Evolutionary conservation across 2,113 vertebrate species (phyloP), one percentile per base, ranked within the genome.

Genomic region (Pelobates fuscus): DNA sequence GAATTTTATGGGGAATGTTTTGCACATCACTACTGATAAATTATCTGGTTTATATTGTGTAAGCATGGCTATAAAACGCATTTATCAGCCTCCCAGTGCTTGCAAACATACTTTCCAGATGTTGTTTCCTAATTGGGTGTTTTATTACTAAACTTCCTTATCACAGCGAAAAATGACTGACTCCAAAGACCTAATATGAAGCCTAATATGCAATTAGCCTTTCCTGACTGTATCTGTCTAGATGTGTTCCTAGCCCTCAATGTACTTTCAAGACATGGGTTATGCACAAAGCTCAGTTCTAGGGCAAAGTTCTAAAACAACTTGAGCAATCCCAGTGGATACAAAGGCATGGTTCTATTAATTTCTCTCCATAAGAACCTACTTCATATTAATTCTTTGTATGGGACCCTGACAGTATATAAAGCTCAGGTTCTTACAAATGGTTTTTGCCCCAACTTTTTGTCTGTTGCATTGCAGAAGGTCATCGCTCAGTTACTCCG

Each of bases 101-200:
- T 44, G 29, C 59, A 63, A 72, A 62, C 20, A 20, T 3, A 20
- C 27, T 60, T 62, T 63, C 70, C 70, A 72, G 70, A 62, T 72
- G 70, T 63, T 23, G 27, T 23, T 37, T 21, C n/a, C 37, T 72
- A 72, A 72, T 72, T 72, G 70, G 59, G 70, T 72, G 70, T 72
- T 72, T 63, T 72, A 63, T 41, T 46, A 52, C 68, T 43, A 15
- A 15, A 59, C n/a, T 63, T 54, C 44, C 27, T 44, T 63, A 72
- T 72, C 60, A 72, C 59, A 54, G 63, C 25, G 43, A 2, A 5
- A 52, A 63, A 49, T 62, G 70, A 71, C 70, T 46, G 26, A 29
- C 10, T 5, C 58, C 21, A 49, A 49, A 71, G 26, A 49, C 57
- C 15, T 70, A 2, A 43, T 64, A 37, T 44, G 10, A 12, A 64